phyloP scores from a whole-genome alignment of 2,888 invertebrate genomes.

The Lepidocyrtinus sp. region DNA sequence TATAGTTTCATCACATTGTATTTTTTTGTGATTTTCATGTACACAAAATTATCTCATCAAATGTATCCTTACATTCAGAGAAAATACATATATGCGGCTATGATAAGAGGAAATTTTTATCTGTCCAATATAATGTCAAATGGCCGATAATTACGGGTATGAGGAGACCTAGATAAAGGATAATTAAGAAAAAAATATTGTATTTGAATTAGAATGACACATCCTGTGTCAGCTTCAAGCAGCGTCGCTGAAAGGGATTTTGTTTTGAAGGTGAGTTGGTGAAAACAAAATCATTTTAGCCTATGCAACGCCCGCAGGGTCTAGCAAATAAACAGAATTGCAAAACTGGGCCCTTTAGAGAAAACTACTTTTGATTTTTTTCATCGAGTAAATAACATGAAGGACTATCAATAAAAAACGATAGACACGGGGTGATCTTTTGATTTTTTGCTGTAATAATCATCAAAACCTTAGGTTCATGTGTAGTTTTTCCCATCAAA shows the following conservation, averaged over 20 bases:
- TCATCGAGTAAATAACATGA: background rate
- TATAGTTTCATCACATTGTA: conserved; percentile 6
- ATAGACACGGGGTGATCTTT: background rate
- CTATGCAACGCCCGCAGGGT: background rate
- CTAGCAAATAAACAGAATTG: background rate
- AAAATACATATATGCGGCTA: too few species aligned
- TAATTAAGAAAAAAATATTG: background rate
- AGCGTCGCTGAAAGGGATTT: background rate
- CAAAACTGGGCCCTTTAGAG: background rate
- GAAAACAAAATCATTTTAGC: background rate
- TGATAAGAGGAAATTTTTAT: too few species aligned
- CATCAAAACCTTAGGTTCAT: background rate
- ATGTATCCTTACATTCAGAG: too few species aligned
- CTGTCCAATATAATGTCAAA: too few species aligned
- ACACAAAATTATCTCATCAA: too few species aligned
- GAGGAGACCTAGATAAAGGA: background rate
- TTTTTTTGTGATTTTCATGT: too few species aligned
- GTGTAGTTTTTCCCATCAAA: background rate
- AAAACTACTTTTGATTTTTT: background rate
- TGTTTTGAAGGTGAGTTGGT: background rate
- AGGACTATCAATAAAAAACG: background rate
- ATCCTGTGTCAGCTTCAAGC: too few species aligned
- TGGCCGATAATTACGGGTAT: background rate
- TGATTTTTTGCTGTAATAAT: background rate
- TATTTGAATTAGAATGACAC: background rate